Base-by-base conservation (phyloP, 2,113 vertebrate species). In the Trematomus loennbergii region DNA sequence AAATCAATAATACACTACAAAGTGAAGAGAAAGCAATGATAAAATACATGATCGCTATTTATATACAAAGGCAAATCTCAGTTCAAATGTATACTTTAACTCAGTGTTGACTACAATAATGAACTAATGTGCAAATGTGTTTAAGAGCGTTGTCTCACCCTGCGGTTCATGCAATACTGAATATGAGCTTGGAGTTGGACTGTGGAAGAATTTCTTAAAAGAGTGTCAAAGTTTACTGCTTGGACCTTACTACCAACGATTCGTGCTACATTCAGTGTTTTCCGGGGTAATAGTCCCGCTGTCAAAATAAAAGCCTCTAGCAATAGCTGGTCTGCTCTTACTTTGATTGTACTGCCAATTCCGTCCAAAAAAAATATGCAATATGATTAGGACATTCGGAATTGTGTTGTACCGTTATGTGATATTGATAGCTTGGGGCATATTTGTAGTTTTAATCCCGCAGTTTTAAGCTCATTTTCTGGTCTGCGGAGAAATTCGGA, bases 221-320 rank as follows among this genome's bases (percentile, higher is more conserved):
- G 0, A 57, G 13, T 9, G 0, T 5, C 3, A 62, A 58, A 45
- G 55, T 61, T 16, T 20, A 0, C 0, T 13, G 2, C 6, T 1
- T 33, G 45, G 59, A 85, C 68, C 58, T 85, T 83, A 78, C 63
- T 33, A 33, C 40, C 16, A 12, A 25, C 22, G 33, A 17, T 0
- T 49, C 9, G 4, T 45, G 3, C 22, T 50, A 3, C 36, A 43
- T 10, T 64, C 49, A 25, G 15, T 43, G 0, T 57, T 74, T 91
- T 90, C 85, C 81, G 76, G 87, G 36, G 53, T 68, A 29, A 29
- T 18, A 9, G n/a, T 52, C 0, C 12, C 5, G 12, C 59, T 86
- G 61, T 90, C 92, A 92, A 82, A 93, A 91, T 92, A 93, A 92
- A 91, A 87, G 76, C 46, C 7, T 54, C 4, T 2, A 57, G 1